Conservation (phyloP, 1,140 invertebrate species). For the Acromyrmex charruanus region DNA sequence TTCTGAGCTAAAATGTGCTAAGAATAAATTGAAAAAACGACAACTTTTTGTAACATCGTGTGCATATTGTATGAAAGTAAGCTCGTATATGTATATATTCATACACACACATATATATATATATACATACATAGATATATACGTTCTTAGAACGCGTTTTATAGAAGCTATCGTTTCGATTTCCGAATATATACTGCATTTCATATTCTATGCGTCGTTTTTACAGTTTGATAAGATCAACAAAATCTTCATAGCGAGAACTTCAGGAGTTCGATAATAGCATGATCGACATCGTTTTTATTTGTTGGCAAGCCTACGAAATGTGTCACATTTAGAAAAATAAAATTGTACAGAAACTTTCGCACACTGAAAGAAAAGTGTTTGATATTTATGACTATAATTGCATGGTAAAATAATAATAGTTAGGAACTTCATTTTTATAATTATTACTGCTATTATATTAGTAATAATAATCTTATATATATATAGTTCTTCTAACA, state of each 20-base stretch:
- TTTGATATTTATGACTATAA: too few species aligned
- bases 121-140: too few species aligned
- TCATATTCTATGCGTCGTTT: constrained; percentile 18
- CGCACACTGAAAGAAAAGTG: too few species aligned
- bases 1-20: too few species aligned
- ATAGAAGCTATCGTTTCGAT: constrained; percentile 15
- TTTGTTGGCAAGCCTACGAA: background rate
- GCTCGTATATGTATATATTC: background rate
- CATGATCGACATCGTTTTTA: constrained; percentile 22
- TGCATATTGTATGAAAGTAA: background rate
- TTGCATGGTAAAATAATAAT: too few species aligned
- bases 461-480: too few species aligned
- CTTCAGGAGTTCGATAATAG: background rate
- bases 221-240: constrained; percentile 3
- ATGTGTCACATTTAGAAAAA: background rate
- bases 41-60: background rate
- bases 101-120: too few species aligned
- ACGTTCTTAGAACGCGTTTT: background rate
- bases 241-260: constrained; percentile 13
- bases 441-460: too few species aligned
- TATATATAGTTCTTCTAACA: too few species aligned
- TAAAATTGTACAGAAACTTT: background rate
- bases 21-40: background rate
- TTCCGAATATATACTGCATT: constrained; percentile 18
- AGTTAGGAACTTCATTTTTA: too few species aligned